Base-by-base conservation (phyloP, 2,113 vertebrate genomes). In the Zosterops pallidus region DNA sequence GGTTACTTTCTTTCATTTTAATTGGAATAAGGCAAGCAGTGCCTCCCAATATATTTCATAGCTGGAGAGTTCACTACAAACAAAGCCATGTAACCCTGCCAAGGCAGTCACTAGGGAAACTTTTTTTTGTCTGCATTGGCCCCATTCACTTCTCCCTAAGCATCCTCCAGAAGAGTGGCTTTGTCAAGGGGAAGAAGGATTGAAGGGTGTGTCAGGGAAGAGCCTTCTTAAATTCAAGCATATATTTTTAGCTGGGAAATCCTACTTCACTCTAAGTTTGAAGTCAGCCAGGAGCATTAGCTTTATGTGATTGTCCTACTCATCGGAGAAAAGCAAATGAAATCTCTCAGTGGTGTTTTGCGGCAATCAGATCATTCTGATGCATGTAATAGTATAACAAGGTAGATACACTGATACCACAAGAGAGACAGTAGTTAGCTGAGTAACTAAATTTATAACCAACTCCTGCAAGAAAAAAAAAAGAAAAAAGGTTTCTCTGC, bases 1-100 rank as follows among this genome's bases (percentile, higher is more conserved):
- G 89, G 94, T 97, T 95, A 96, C 83, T 96, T 93, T 89, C 82
- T 93, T 95, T 93, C 85, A 78, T 96, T 97, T 97, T 97, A 97
- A 96, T 97, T 97, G 94, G 94, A 97, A 65, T 92, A 72, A 79
- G 83, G 78, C 52, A 92, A 94, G 86, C 90, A 90, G 75, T 92
- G 90, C 86, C 83, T 96, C 96, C 87, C 84, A 86, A 79, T 93
- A 62, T 95, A 86, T 97, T 96, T 96, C 85, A 89, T 95, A 94
- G 95, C 87, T 90, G 89, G 64, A 90, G 75, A 94, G 89, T 75
- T 96, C 91, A 72, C 74, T 84, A 21, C 69, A 97, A 96, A 97
- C 94, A 97, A 95, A 96, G 78, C 65, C 93, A 62, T 19, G 22
- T 84, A 89, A 92, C 90, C 77, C 89, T 92, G 94, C 89, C 79